Evolutionary conservation across 1,140 invertebrate genomes (phyloP).

Genomic region (Drosophila persimilis): DNA sequence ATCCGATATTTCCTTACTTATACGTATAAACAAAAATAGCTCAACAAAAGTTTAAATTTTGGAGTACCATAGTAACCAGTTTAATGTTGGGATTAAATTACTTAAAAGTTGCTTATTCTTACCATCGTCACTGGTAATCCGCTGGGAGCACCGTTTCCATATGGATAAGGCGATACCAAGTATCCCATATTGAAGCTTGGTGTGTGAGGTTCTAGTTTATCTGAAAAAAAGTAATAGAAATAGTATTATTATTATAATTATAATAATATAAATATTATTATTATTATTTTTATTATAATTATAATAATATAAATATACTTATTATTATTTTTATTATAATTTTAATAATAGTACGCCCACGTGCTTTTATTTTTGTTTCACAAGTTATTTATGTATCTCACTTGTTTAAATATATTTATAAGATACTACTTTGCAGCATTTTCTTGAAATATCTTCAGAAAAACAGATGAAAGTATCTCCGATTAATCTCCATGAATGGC

Average conservation of each 20-base stretch:
- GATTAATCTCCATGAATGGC: no score
- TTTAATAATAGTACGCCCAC: no score
- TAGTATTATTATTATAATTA: background rate
- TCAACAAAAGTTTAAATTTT: background rate
- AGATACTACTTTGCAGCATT: no score
- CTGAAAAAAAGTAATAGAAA: conserved; percentile 84
- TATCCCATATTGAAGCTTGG: conserved; percentile 95
- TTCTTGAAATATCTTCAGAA: no score
- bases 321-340: background rate
- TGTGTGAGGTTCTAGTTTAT: conserved; percentile 94
- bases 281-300: no score
- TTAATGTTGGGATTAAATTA: background rate
- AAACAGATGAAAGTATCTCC: no score
- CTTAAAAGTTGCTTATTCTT: conserved; percentile 83
- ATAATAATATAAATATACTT: background rate
- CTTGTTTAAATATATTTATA: no score
- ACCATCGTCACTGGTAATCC: conserved; percentile 93
- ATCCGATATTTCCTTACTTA: conserved; percentile 1
- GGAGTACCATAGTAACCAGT: conserved; percentile 1
- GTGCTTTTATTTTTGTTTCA: no score
- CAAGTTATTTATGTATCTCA: no score
- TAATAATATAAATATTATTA: no score
- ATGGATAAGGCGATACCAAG: conserved; percentile 93
- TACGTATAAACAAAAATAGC: background rate
- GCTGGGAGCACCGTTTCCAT: conserved; percentile 92